Conservation (phyloP, 2,888 invertebrate genomes). For the Amiota communis region DNA sequence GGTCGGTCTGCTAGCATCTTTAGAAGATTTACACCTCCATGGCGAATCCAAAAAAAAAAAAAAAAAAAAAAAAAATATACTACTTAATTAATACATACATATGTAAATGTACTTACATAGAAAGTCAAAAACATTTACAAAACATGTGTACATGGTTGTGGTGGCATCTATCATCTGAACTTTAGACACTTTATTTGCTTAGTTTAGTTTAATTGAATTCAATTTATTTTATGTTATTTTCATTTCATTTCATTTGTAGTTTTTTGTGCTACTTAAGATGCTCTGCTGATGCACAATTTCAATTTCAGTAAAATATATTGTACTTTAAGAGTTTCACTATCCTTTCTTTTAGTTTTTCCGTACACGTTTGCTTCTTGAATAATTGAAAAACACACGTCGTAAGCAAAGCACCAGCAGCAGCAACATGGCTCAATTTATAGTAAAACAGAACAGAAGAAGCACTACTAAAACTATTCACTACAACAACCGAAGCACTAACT, state of each 20-base stretch:
- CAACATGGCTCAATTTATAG: background rate
- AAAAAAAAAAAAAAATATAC: too few species aligned
- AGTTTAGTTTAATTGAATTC: slow-evolving; percentile 12
- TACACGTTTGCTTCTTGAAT: slow-evolving; percentile 53
- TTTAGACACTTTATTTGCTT: slow-evolving; percentile 10
- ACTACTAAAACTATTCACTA: too few species aligned
- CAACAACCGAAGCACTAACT: slow-evolving; percentile 29
- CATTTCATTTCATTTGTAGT: slow-evolving; percentile 32
- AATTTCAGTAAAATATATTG: background rate
- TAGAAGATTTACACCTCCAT: too few species aligned
- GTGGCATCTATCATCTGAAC: background rate
- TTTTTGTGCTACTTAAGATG: too few species aligned
- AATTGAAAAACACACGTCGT: slow-evolving; percentile 53
- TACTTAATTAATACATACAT: too few species aligned
- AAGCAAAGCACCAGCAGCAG: slow-evolving; percentile 17
- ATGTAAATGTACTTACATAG: too few species aligned
- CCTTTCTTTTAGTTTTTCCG: slow-evolving; percentile 40
- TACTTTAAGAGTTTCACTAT: background rate
- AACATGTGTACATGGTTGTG: background rate
- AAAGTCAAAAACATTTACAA: background rate
- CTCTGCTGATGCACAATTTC: background rate
- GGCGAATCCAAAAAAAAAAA: too few species aligned
- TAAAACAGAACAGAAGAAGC: too few species aligned
- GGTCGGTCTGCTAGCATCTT: too few species aligned
- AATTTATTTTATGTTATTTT: slow-evolving; percentile 32